phyloP scores from a whole-genome alignment of 2,888 invertebrate species.

The Ceramica pisi region DNA sequence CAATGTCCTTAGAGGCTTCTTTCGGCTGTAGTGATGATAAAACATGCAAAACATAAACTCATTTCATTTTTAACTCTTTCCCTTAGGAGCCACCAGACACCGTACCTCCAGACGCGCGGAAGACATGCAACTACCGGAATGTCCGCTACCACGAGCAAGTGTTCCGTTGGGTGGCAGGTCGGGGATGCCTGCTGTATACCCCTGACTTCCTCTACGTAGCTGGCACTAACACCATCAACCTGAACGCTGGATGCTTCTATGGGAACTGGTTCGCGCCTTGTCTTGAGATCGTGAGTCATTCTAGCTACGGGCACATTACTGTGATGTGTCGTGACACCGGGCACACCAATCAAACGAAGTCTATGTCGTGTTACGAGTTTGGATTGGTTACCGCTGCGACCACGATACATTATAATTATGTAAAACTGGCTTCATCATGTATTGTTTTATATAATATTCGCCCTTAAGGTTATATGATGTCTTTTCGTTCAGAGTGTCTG shows the following conservation, averaged over 20 bases:
- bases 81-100: conserved; percentile 80
- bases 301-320: too few species aligned
- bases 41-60: neutral
- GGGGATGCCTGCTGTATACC: conserved; percentile 85
- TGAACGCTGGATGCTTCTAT: conserved; percentile 81
- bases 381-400: neutral
- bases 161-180: conserved; percentile 86
- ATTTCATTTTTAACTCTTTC: neutral
- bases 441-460: too few species aligned
- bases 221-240: conserved; percentile 79
- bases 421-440: too few species aligned
- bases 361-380: neutral
- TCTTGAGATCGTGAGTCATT: conserved; percentile 83
- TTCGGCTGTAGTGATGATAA: too few species aligned
- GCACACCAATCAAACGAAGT: neutral
- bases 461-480: too few species aligned
- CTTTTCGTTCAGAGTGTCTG: too few species aligned
- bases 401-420: neutral
- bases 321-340: neutral
- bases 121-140: conserved; percentile 85
- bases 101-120: conserved; percentile 73
- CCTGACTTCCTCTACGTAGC: conserved; percentile 82
- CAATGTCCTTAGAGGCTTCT: too few species aligned
- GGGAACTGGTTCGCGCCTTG: conserved; percentile 83
- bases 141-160: conserved; percentile 83